phyloP scores from a whole-genome alignment of 2,113 vertebrate species.

The Gobio gobio region DNA sequence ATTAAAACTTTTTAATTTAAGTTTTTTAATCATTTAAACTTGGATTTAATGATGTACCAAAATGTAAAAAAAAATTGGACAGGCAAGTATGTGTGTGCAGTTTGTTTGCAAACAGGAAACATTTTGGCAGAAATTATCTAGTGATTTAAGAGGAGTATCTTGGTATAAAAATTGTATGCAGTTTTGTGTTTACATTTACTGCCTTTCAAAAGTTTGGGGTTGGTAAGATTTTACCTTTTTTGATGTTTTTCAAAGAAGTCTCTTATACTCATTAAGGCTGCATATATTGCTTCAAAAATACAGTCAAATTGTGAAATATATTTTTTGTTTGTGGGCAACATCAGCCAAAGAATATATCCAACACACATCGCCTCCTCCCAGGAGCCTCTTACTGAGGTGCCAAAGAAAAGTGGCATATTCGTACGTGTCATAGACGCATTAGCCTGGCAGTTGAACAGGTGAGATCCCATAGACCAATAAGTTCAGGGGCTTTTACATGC shows the following conservation, averaged over 20 bases:
- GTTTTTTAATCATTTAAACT: background rate
- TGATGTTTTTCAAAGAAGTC: no score
- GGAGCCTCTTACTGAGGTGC: background rate
- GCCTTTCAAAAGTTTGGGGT: background rate
- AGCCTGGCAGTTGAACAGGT: background rate
- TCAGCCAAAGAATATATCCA: background rate
- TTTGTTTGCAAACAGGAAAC: conserved; percentile 10
- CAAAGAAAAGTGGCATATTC: background rate
- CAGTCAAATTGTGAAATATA: no score
- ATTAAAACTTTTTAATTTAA: background rate
- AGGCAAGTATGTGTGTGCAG: background rate
- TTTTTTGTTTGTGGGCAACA: no score
- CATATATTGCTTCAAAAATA: no score
- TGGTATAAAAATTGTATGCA: no score
- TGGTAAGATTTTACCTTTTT: background rate
- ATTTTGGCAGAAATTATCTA: background rate
- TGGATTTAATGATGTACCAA: background rate
- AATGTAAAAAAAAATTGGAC: background rate
- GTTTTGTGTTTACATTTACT: no score
- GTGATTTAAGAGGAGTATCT: background rate
- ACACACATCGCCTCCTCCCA: background rate
- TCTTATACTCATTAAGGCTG: background rate
- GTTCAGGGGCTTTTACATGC: conserved; percentile 24
- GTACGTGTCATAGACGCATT: background rate
- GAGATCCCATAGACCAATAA: background rate